Conservation (phyloP, 2,113 vertebrate genomes). For the Uria aalge region DNA sequence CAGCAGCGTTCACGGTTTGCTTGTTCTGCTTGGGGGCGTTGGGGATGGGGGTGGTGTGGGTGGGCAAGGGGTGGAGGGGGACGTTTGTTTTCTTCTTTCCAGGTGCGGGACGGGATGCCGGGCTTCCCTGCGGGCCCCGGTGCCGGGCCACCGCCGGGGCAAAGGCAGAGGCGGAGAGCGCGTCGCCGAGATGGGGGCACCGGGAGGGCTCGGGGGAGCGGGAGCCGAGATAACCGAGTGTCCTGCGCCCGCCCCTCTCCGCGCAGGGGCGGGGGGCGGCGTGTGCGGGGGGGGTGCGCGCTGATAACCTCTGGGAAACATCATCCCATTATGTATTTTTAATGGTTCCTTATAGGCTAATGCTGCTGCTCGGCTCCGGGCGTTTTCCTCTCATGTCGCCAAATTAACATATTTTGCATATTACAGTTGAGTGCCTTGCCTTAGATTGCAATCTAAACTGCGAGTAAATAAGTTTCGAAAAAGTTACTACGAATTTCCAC, state of each 20-base stretch:
- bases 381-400: not conserved
- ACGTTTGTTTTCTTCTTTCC: not conserved
- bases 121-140: not conserved
- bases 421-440: slow-evolving; percentile 58
- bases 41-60: not conserved
- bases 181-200: no score
- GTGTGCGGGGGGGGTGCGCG: not conserved
- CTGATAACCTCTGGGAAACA: not conserved
- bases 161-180: no score
- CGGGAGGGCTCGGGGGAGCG: no score
- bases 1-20: slow-evolving; percentile 55
- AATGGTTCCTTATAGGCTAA: slow-evolving; percentile 15
- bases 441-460: slow-evolving; percentile 60
- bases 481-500: slow-evolving; percentile 65
- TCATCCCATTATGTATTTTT: not conserved
- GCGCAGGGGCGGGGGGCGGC: not conserved
- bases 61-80: no score
- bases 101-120: not conserved
- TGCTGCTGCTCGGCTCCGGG: slow-evolving; percentile 14
- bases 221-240: not conserved
- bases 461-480: slow-evolving; percentile 55
- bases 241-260: not conserved
- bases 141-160: not conserved
- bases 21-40: slow-evolving; percentile 11
- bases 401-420: slow-evolving; percentile 54